Evolutionary conservation across 37 sponge, comb jelly and placozoan species (phyloP).

Genomic region (Beroe ovata): DNA sequence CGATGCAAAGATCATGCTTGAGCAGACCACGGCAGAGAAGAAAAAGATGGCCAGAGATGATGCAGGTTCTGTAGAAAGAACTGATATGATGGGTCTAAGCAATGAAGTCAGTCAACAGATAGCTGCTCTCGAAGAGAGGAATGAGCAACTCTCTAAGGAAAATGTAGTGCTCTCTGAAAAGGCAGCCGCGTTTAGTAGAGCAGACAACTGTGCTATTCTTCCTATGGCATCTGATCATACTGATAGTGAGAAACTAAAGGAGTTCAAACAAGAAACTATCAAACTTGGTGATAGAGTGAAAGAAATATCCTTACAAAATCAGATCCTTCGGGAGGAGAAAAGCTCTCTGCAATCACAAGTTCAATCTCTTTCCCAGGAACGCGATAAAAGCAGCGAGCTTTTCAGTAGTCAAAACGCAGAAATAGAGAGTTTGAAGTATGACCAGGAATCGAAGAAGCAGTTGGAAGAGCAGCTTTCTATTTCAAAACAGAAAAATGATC

Average conservation of each 20-base stretch:
- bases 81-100: too few relatives aligned
- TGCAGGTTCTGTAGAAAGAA: too few relatives aligned
- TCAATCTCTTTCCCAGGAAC: background rate
- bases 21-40: background rate
- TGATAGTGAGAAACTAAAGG: background rate
- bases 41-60: too few relatives aligned
- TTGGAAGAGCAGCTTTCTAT: too few relatives aligned
- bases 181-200: too few relatives aligned
- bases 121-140: slow-evolving; percentile 3
- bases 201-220: too few relatives aligned
- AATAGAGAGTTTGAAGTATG: background rate
- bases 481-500: too few relatives aligned
- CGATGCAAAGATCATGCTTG: slow-evolving; percentile 5
- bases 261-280: background rate
- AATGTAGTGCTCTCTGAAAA: background rate
- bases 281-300: background rate
- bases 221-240: too few relatives aligned
- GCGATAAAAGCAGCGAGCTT: background rate
- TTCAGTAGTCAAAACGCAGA: background rate
- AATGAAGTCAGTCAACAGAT: background rate
- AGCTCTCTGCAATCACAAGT: background rate
- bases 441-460: too few relatives aligned
- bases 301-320: background rate
- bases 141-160: background rate
- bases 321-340: background rate